Base-by-base conservation (phyloP, 1,140 invertebrate genomes). In the Solen grandis region DNA sequence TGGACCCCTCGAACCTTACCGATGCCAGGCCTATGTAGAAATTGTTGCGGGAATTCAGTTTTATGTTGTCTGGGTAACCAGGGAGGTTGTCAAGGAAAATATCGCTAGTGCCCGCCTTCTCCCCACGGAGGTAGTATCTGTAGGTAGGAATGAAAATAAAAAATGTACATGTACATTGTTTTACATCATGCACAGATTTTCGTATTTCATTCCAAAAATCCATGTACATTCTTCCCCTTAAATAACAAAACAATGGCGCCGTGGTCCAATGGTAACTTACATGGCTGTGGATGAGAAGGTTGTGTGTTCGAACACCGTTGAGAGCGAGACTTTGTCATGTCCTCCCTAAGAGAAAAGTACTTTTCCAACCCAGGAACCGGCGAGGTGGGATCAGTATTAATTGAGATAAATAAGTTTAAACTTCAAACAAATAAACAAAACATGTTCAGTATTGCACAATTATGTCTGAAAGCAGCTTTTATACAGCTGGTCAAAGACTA, bases 41-140 rank as follows among this genome's bases (percentile, higher is more conserved):
- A 22, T 95, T 95, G 41, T 94, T 95, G 29, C 94, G 90, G n/a
- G 92, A 94, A 87, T 95, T 95, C 0, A 92, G 91, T 52, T 95
- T 93, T 36, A 97, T 90, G 90, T 97, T 97, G 90, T 98, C 96
- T n/a, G 96, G 96, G 8, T 93, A 70, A 86, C 96, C 96, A 60
- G 96, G 96, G 75, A 98, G 92, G 60, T 95, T 95, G 87, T 96
- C 94, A n/a, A 95, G 86, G 86, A 97, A 96, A 0, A 96, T 91
- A 87, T 97, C 96, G 1, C 90, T 88, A 76, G 93, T 93, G n/a
- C 96, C 96, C 29, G 78, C 66, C 33, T 81, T 84, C 22, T 68
- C 54, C 29, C 88, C 87, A 31, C 74, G 82, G n/a, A 89, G 46
- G 50, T 85, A 86, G 62, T 76, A 85, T 41, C 88, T 89, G 36